Evolutionary conservation across 2,888 invertebrate genomes (phyloP), one percentile per base, ranked within the genome.

Genomic region (Ischnura elegans): DNA sequence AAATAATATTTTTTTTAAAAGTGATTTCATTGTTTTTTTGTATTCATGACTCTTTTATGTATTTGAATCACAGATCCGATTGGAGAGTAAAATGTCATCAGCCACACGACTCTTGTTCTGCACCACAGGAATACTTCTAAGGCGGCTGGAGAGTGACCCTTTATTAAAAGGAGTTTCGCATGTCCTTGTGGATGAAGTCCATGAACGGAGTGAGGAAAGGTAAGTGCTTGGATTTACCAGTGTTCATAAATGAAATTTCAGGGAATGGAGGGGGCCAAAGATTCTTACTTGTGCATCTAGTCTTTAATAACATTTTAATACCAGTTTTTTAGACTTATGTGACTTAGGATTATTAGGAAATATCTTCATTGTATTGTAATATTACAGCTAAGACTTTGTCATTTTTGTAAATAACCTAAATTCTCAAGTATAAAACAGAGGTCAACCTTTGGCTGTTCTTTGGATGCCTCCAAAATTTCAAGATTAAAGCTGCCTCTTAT

Each of bases 141-240:
- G 99, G 87, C 97, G 98, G 93, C 96, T 99, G 86, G 98, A 98
- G 95, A 97, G 98, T 76, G 98, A 99, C 95, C 97, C 98, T 0
- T 96, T 97, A 16, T 95, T 99, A 46, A 96, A 97, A 46, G 97
- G 97, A 2, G 97, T 99, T 0, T 98, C 98, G 0, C 99, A 99
- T 95, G 96, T 98, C 13, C 97, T 98, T 94, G 98, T 98, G 0
- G 99, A 99, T 95, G 99, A 99, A 96, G 98, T 99, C 0, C 99
- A 99, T 95, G 99, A 99, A 95, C 96, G 99, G 93, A 98, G 98
- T 46, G 98, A 98, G 95, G 98, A 98, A 95, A 98, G 97, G 97
- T 96, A 96, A 96, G 95, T 95, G 96, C 61, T 94, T 96, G 96
- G 4, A 76, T 76, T 16, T 36, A 36, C 6, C 19, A 61, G 2